Base-by-base conservation (phyloP, 2,113 vertebrate species). In the Syngnathus scovelli region DNA sequence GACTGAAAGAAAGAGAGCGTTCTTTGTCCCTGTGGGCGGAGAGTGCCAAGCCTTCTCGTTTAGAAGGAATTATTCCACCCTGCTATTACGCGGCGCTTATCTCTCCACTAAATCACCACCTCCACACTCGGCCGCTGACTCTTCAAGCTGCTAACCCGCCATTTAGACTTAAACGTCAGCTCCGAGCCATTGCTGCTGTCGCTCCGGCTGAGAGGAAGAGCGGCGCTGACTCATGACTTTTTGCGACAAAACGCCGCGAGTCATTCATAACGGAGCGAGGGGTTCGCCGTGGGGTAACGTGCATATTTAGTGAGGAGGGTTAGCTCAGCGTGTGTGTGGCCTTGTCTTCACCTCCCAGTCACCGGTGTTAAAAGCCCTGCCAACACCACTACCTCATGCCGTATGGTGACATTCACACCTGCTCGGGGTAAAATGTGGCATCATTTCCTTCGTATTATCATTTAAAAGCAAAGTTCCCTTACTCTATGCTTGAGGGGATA, bases 61-160 rank as follows among this genome's bases (percentile, higher is more conserved):
- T 90, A 88, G 88, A 86, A 84, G 87, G 82, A 92, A 93, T 94
- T 93, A 94, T 91, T 93, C 93, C 90, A 95, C 92, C 93, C 92
- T 92, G 81, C 91, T 91, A 95, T 95, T 94, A 95, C 89, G 77
- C 87, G 88, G 89, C 92, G 93, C 90, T 94, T 93, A 94, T 93
- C 93, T 92, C 92, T 88, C 86, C 85, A 88, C 90, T 92, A 93
- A 95, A 95, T 94, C 93, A 91, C 92, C 77, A 90, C 91, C 89
- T 93, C 91, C 90, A 89, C 91, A 91, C 86, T 83, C 80, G 83
- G 78, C 85, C 83, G 59, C 39, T 68, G 89, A 85, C 91, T 91
- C 87, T 87, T 85, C 88, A 85, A 84, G 86, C 88, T 86, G 89
- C 85, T 43, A 91, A 92, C 88, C 92, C 87, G 88, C 88, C 91